These are phyloP conservation scores for Idaea straminata DNA, from an alignment of 2,888 invertebrate genomes.

Conservation along the genomic window DNA sequence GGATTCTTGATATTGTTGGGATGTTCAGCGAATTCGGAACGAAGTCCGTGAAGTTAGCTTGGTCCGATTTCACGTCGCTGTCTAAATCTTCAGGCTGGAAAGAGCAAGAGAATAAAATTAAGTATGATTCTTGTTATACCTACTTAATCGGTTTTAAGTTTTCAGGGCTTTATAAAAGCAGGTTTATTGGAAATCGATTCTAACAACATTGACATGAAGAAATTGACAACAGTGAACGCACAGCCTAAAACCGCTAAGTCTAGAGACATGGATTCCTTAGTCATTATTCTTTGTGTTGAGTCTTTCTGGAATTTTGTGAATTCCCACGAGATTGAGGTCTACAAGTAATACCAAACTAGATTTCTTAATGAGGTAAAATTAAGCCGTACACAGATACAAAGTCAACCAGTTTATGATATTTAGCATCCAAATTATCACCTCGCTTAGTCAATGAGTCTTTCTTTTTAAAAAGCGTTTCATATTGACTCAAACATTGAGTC, in stretches of 20 bases:
- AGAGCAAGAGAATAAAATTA: conserved; percentile 15
- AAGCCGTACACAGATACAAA: neutral
- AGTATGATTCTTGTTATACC: neutral
- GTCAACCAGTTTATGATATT: neutral
- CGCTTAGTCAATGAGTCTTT: conserved; percentile 14
- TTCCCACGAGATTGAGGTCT: neutral
- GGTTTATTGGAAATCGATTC: too few relatives aligned
- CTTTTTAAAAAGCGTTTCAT: conserved; percentile 12
- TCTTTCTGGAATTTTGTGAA: neutral
- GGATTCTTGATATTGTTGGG: conserved; percentile 90
- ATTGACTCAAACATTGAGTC: conserved; percentile 25
- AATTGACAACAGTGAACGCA: too few relatives aligned
- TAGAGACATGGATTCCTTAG: too few relatives aligned
- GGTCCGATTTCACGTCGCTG: conserved; percentile 66
- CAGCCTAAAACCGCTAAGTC: too few relatives aligned
- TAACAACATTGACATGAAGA: too few relatives aligned
- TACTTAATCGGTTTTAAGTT: too few relatives aligned
- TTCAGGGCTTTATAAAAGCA: too few relatives aligned
- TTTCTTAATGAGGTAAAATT: neutral
- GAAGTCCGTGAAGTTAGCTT: conserved; percentile 81
- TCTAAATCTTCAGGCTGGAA: conserved; percentile 72
- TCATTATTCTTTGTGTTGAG: conserved; percentile 4
- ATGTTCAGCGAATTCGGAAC: conserved; percentile 86
- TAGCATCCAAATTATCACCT: conserved; percentile 23
- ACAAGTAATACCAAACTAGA: neutral